phyloP scores from a whole-genome alignment of 2,113 vertebrate species.

The Ophiodon elongatus region DNA sequence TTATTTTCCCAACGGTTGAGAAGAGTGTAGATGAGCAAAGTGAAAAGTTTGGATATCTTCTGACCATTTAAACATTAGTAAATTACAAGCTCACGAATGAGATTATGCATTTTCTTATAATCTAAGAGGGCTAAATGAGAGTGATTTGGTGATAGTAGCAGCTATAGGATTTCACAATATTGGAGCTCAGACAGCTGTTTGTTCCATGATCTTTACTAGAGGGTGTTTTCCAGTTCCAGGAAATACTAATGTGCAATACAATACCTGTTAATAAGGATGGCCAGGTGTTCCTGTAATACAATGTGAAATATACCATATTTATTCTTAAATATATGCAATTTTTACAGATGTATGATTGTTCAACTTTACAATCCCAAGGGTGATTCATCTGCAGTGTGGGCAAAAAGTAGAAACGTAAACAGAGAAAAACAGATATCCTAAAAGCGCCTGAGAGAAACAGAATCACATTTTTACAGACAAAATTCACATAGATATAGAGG shows the following conservation, averaged over 20 bases:
- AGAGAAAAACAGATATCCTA: not conserved
- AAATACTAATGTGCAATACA: not conserved
- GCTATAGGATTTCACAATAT: conserved; percentile 4
- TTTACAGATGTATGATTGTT: not conserved
- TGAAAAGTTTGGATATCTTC: not conserved
- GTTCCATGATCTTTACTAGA: conserved; percentile 1
- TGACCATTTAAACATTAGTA: not conserved
- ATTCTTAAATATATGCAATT: not conserved
- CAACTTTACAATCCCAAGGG: not conserved
- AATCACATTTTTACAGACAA: not conserved
- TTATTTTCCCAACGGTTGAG: not conserved
- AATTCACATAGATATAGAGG: not conserved
- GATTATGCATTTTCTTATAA: not conserved
- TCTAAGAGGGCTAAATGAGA: not conserved
- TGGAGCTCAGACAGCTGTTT: not conserved
- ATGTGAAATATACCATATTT: not conserved
- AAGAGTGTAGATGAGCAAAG: not conserved
- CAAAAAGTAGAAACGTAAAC: not conserved
- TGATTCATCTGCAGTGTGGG: not conserved
- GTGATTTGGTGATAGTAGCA: not conserved
- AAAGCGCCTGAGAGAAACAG: not conserved
- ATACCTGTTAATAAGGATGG: not conserved
- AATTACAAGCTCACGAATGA: not conserved
- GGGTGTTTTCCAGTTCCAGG: not conserved
- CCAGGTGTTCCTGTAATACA: not conserved